Evolutionary conservation across 1,140 invertebrate species (phyloP).

Genomic region (Fopius arisanus): DNA sequence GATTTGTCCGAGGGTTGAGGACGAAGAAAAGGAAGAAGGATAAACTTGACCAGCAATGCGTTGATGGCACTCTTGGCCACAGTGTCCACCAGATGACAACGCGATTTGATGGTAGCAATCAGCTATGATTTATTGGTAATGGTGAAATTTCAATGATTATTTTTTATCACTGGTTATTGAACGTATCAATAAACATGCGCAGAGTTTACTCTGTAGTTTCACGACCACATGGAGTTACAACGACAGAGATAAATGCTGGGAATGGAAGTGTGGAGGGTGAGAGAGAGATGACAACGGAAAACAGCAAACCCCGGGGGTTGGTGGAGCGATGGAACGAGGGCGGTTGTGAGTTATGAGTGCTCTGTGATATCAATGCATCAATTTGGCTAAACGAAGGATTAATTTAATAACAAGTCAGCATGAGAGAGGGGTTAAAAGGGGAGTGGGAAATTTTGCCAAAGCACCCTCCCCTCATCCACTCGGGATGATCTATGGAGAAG

Average conservation of each 20-base stretch:
- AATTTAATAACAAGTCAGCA: conserved; percentile 66
- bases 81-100: not conserved
- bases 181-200: conserved; percentile 14
- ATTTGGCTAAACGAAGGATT: conserved; percentile 67
- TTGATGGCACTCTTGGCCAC: not conserved
- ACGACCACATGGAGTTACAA: not conserved
- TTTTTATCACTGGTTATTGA: not conserved
- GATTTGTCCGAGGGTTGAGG: conserved; percentile 49
- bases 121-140: not conserved
- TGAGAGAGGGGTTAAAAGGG: conserved; percentile 37
- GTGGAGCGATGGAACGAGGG: conserved; percentile 34
- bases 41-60: not conserved
- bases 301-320: conserved; percentile 18
- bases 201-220: not conserved
- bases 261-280: conserved; percentile 21
- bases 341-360: conserved; percentile 63
- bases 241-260: conserved; percentile 26
- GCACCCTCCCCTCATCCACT: not conserved
- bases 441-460: not conserved
- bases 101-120: not conserved
- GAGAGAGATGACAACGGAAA: conserved; percentile 1
- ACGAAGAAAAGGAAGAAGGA: not conserved
- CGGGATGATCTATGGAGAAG: conserved; percentile 57
- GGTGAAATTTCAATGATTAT: not conserved
- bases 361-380: conserved; percentile 66